These are phyloP conservation scores for Ladona fulva DNA, from an alignment of 1,140 invertebrate genomes.

Conservation along the genomic window DNA sequence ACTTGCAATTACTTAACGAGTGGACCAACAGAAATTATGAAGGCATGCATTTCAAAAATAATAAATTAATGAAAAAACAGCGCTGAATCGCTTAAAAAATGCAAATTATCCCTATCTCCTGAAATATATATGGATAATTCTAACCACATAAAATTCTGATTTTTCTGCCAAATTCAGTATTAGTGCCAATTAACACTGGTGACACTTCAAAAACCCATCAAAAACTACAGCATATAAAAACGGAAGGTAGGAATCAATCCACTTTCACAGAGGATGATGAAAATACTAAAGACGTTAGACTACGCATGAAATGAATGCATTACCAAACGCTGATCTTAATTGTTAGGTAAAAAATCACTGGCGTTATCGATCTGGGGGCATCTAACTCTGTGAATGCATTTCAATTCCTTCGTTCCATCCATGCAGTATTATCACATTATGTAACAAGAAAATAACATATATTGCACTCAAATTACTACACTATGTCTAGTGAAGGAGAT, in stretches of 20 bases:
- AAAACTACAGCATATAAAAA: conserved; percentile 17
- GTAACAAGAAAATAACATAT: conserved; percentile 15
- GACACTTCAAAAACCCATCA: conserved; percentile 16
- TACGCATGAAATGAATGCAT: background rate
- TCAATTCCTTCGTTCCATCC: conserved; percentile 12
- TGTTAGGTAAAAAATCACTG: too few species aligned
- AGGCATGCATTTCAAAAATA: conserved; percentile 9
- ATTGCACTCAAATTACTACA: conserved; percentile 17
- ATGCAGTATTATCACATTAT: conserved; percentile 15
- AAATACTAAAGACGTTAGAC: background rate
- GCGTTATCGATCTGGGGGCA: too few species aligned
- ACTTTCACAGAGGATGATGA: background rate
- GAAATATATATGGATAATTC: conserved; percentile 11
- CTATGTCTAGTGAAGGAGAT: conserved; percentile 17
- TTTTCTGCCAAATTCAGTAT: conserved; percentile 16
- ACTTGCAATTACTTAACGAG: conserved; percentile 5
- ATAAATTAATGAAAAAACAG: background rate
- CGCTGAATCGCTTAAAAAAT: conserved; percentile 11
- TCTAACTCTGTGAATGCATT: background rate
- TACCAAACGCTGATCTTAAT: too few species aligned
- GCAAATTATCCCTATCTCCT: conserved; percentile 12
- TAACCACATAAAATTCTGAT: conserved; percentile 15
- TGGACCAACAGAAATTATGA: conserved; percentile 11
- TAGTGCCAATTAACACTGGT: conserved; percentile 16
- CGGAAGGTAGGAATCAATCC: conserved; percentile 5